These are phyloP conservation scores for Tokudaia muenninki DNA, from an alignment of 2,797 vertebrate genomes.

Conservation along the genomic window DNA sequence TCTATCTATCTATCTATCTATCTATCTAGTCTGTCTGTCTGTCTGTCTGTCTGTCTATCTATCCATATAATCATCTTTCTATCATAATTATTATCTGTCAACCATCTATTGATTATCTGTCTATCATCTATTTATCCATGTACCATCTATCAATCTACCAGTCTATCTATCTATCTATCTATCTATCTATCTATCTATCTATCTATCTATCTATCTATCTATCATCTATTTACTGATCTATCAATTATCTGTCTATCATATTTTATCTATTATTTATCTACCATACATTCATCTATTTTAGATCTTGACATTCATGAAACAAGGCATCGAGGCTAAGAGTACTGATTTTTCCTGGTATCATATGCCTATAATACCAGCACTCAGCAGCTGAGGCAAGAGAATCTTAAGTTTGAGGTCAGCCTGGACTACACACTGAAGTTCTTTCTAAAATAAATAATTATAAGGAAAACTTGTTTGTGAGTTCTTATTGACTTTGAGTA, in stretches of 20 bases:
- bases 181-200: not conserved
- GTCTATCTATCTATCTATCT: not conserved
- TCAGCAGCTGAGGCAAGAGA: not conserved
- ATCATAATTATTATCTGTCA: not conserved
- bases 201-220: not conserved
- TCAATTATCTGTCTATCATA: not conserved
- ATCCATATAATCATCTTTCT: not conserved
- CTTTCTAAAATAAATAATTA: not conserved
- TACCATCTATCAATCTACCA: not conserved
- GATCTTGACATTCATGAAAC: not conserved
- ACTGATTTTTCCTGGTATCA: not conserved
- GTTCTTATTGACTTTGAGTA: slow-evolving; percentile 1
- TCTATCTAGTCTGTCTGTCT: not conserved
- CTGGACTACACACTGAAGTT: not conserved
- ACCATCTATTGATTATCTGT: not conserved
- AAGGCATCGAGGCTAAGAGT: not conserved
- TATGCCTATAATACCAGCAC: not conserved
- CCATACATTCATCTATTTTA: not conserved
- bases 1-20: not conserved
- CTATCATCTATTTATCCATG: not conserved
- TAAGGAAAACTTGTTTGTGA: not conserved
- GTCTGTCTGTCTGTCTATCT: too few relatives aligned
- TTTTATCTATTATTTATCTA: not conserved
- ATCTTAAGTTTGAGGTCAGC: not conserved
- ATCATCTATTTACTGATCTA: not conserved